A percentile compares a stretch with the other conserved stretches of the same genome.
phyloP scores from a whole-genome alignment of 2,888 invertebrate genomes.

The Ceriagrion tenellum region DNA sequence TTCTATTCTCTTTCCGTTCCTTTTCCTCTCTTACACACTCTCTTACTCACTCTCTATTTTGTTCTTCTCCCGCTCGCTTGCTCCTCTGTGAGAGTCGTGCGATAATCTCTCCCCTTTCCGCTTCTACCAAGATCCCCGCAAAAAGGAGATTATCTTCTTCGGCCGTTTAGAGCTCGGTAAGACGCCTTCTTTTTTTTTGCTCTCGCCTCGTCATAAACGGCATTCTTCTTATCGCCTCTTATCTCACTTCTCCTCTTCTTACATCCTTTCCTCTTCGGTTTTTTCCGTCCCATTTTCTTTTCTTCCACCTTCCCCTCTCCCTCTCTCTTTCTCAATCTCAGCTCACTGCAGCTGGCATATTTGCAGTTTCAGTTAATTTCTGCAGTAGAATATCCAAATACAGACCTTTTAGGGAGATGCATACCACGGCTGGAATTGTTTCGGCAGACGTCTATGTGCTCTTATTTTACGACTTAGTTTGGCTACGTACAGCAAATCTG shows the following conservation, averaged over 20 bases:
- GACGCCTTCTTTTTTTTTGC: background rate
- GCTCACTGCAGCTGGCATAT: too few relatives aligned
- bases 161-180: background rate
- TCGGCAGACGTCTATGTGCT: too few relatives aligned
- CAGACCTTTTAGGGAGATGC: too few relatives aligned
- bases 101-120: background rate
- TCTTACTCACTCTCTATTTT: background rate
- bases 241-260: background rate
- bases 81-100: background rate
- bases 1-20: too few relatives aligned
- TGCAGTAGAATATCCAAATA: too few relatives aligned
- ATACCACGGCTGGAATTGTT: too few relatives aligned
- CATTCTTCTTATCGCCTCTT: background rate
- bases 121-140: background rate
- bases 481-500: too few relatives aligned
- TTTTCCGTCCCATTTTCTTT: background rate
- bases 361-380: too few relatives aligned
- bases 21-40: background rate
- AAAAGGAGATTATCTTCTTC: slow-evolving; percentile 11
- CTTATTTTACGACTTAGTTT: too few relatives aligned
- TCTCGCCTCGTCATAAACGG: slow-evolving; percentile 8
- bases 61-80: background rate
- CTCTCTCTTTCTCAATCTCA: background rate
- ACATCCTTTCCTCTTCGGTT: background rate
- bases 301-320: background rate